A percentile compares a stretch with the other conserved stretches of the same genome.
phyloP scores from a whole-genome alignment of 2,797 vertebrate species.

The Anguilla marmorata region DNA sequence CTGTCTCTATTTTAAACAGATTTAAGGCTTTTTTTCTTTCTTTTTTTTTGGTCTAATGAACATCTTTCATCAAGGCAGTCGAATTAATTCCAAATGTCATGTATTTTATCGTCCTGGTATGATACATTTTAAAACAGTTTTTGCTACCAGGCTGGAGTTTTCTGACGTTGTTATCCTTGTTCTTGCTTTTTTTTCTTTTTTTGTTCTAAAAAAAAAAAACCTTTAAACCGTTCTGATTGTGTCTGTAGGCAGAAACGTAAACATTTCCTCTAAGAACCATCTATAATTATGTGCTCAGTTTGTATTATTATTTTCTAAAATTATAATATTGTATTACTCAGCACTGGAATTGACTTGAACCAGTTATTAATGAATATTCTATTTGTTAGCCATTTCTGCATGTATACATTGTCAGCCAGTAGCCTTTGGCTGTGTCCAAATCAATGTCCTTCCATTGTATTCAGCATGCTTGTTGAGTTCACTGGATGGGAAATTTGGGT shows the following conservation, averaged over 20 bases:
- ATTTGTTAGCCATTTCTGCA: not conserved
- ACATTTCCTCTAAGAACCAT: not conserved
- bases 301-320: not conserved
- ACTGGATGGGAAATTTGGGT: not conserved
- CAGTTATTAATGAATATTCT: not conserved
- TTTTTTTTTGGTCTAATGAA: not conserved
- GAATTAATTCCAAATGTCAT: not conserved
- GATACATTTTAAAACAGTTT: not conserved
- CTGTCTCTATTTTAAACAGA: not conserved
- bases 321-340: not conserved
- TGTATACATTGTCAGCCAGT: not conserved
- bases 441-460: too few species aligned
- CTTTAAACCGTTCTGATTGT: not conserved
- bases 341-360: not conserved
- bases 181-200: not conserved
- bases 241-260: not conserved
- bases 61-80: not conserved
- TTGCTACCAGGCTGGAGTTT: not conserved
- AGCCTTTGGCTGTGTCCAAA: not conserved
- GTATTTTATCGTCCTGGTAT: not conserved
- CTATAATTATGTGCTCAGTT: not conserved
- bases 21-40: not conserved
- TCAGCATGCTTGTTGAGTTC: not conserved
- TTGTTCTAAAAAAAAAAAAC: not conserved
- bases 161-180: not conserved